Evolutionary conservation across 64 coral and sea anemone genomes (phyloP).

Genomic region (Anthopleura sola): DNA sequence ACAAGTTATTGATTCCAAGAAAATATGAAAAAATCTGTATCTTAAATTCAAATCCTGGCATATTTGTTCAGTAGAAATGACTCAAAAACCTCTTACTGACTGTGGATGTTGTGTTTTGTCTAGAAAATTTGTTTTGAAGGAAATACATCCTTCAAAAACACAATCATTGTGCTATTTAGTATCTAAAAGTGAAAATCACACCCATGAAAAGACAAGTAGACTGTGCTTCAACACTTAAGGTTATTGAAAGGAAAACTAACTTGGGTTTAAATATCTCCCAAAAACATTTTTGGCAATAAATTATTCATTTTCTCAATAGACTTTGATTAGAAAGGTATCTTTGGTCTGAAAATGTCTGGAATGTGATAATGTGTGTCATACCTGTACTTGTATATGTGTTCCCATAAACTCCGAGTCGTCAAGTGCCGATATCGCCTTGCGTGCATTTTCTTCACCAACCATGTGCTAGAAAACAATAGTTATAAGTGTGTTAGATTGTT

Average conservation of each 20-base stretch:
- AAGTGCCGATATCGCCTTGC: slow-evolving; percentile 57
- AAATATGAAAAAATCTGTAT: neutral
- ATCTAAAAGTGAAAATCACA: neutral
- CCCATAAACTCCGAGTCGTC: slow-evolving; percentile 92
- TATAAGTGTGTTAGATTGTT: neutral
- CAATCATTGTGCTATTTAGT: neutral
- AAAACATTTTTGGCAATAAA: neutral
- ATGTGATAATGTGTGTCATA: neutral
- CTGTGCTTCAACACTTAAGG: neutral
- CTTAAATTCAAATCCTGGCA: neutral
- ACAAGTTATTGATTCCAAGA: too few relatives aligned
- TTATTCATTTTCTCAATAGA: neutral
- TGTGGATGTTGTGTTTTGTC: neutral
- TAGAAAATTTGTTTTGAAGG: neutral
- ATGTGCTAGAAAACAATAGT: slow-evolving; percentile 58
- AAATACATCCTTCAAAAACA: neutral
- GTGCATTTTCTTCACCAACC: slow-evolving; percentile 65
- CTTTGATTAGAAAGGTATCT: neutral
- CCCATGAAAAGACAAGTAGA: neutral
- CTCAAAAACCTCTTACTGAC: neutral
- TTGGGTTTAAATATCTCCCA: neutral
- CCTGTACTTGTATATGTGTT: slow-evolving; percentile 98
- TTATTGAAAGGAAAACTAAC: too few relatives aligned
- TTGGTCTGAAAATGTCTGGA: neutral
- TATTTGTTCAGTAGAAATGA: neutral